These are phyloP conservation scores for Diadema setosum DNA, from an alignment of 35 echinoderm and acorn worm species.

Conservation along the genomic window DNA sequence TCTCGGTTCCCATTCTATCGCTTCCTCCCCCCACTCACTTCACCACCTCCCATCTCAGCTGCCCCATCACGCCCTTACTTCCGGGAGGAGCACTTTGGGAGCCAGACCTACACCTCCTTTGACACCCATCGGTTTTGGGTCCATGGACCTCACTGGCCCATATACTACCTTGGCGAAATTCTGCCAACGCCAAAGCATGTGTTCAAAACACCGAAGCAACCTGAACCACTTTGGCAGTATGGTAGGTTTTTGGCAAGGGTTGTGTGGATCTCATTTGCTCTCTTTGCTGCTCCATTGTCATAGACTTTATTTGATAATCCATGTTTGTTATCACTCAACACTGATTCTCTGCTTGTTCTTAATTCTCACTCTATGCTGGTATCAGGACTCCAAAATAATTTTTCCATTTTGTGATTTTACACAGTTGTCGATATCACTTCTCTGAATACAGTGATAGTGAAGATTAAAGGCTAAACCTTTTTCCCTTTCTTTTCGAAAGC, in stretches of 20 bases:
- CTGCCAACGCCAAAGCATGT: constrained; percentile 23
- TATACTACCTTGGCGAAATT: constrained; percentile 9
- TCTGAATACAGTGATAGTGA: no score
- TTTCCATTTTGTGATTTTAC: no score
- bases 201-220: neutral
- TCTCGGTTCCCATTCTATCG: neutral
- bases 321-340: no score
- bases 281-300: no score
- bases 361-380: no score
- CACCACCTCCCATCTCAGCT: neutral
- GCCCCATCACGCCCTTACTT: neutral
- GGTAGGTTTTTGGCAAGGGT: constrained; percentile 5
- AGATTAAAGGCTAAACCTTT: no score
- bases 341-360: no score
- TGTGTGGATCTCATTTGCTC: no score
- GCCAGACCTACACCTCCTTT: neutral
- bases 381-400: no score
- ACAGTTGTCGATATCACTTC: no score
- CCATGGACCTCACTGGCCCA: constrained; percentile 38
- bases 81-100: neutral
- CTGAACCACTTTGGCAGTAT: constrained; percentile 30
- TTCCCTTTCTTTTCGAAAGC: no score
- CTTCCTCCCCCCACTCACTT: neutral
- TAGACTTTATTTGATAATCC: no score
- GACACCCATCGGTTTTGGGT: constrained; percentile 8